Conservation (phyloP, 1,140 invertebrate species). For the Eubasilissa regina region DNA sequence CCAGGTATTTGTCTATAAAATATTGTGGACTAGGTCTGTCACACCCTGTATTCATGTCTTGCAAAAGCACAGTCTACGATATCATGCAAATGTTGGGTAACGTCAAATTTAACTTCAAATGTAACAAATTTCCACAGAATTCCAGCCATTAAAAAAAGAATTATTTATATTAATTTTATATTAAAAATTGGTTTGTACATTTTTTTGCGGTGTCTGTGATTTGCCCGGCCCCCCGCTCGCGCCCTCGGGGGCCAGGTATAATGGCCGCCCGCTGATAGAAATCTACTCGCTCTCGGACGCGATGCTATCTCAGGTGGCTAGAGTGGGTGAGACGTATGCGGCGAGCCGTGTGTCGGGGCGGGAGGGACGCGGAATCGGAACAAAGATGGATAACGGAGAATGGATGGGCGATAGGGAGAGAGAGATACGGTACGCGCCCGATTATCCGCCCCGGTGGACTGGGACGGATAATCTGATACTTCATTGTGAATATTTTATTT, state of each 20-base stretch:
- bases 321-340: neutral
- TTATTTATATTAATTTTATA: too few relatives aligned
- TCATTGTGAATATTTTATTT: too few relatives aligned
- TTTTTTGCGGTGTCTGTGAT: too few relatives aligned
- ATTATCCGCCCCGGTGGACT: neutral
- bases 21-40: too few relatives aligned
- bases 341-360: neutral
- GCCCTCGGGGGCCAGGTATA: neutral
- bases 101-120: too few relatives aligned
- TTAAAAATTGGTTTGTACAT: too few relatives aligned
- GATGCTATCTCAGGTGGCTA: constrained; percentile 18
- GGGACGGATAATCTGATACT: neutral
- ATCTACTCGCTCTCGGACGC: constrained; percentile 24
- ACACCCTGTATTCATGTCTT: too few relatives aligned
- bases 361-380: neutral
- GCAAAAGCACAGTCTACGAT: too few relatives aligned
- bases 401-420: constrained; percentile 3
- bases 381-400: constrained; percentile 26
- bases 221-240: neutral
- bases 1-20: too few relatives aligned
- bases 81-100: too few relatives aligned
- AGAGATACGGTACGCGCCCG: neutral
- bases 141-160: neutral
- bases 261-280: constrained; percentile 31
- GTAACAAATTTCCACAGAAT: neutral